Conservation (phyloP, 2,797 vertebrate species). For the Gobio occitaniae region DNA sequence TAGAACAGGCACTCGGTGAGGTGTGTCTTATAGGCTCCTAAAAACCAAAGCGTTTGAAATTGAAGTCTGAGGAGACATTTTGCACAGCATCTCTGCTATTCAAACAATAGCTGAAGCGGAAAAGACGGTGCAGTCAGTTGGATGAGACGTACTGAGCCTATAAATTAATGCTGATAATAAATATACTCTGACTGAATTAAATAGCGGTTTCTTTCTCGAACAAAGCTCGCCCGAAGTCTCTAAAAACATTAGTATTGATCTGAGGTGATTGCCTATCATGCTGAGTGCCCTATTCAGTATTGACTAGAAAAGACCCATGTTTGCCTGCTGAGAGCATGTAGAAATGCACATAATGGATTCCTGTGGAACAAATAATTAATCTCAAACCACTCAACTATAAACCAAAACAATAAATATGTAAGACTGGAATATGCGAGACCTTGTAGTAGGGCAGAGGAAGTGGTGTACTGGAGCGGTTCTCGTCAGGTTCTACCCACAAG, state of each 20-base stretch:
- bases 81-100: conserved; percentile 24
- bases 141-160: conserved; percentile 65
- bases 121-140: conserved; percentile 9
- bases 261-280: conserved; percentile 82
- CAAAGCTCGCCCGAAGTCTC: conserved; percentile 62
- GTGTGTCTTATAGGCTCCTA: conserved; percentile 37
- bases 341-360: conserved; percentile 46
- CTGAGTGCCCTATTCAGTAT: conserved; percentile 84
- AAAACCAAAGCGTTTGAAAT: conserved; percentile 35
- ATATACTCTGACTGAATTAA: conserved; percentile 74
- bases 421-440: background rate
- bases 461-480: conserved; percentile 60
- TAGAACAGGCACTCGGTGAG: conserved; percentile 8
- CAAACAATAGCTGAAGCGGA: conserved; percentile 27
- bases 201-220: conserved; percentile 54
- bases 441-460: background rate
- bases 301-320: conserved; percentile 75
- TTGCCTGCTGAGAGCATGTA: conserved; percentile 53
- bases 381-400: conserved; percentile 41
- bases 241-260: conserved; percentile 85
- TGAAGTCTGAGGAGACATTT: conserved; percentile 34
- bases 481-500: conserved; percentile 74
- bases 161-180: conserved; percentile 73
- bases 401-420: conserved; percentile 42
- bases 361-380: conserved; percentile 48